These are phyloP conservation scores for Phyllostomus hastatus DNA, from an alignment of 2,113 vertebrate genomes.

Conservation along the genomic window DNA sequence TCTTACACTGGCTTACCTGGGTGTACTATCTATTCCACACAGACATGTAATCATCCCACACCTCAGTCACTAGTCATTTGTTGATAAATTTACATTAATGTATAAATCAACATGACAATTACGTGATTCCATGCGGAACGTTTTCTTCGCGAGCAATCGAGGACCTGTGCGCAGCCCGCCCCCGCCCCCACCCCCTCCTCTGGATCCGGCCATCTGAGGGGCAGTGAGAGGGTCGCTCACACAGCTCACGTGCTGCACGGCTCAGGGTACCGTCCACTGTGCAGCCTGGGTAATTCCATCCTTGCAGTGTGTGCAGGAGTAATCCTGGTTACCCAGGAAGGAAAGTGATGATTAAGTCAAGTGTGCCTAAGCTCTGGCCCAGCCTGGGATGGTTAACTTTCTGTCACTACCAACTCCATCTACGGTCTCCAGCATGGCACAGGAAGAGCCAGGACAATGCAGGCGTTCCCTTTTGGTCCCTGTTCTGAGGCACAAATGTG, in stretches of 20 bases:
- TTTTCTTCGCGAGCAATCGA: too few relatives aligned
- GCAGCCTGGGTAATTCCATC: not conserved
- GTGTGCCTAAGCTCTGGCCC: not conserved
- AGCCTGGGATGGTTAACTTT: not conserved
- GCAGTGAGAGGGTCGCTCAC: not conserved
- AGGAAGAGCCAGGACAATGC: too few relatives aligned
- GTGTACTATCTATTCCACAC: constrained; percentile 15
- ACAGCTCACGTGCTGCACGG: not conserved
- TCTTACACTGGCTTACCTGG: not conserved
- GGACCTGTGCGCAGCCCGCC: too few relatives aligned
- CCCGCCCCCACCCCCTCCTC: too few relatives aligned
- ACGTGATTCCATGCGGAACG: not conserved
- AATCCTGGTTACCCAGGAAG: not conserved
- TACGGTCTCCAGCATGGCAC: not conserved
- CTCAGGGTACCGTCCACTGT: not conserved
- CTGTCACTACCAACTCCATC: not conserved
- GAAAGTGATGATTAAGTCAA: not conserved
- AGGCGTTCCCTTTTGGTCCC: not conserved
- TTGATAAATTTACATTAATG: not conserved
- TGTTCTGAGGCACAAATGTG: not conserved
- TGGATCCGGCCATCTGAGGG: too few relatives aligned
- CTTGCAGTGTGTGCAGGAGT: not conserved
- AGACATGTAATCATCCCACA: not conserved
- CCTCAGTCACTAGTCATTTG: not conserved
- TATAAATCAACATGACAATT: not conserved